Percentiles rank a stretch among this genome's conserved stretches.
phyloP scores from a whole-genome alignment of 2,113 vertebrate genomes.

The Mus spicilegus region DNA sequence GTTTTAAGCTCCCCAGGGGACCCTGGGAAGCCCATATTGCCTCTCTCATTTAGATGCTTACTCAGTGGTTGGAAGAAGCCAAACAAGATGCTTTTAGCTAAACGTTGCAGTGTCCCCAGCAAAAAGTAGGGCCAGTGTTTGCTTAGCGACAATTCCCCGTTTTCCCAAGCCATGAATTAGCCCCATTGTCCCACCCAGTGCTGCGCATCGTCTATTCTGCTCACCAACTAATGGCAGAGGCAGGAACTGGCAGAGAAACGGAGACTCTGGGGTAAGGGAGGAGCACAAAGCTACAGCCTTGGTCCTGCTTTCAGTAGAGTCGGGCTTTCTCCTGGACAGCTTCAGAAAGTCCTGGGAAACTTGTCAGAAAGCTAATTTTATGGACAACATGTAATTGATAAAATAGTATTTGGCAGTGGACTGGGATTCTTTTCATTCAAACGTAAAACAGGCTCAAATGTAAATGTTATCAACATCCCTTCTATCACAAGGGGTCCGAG shows the following conservation, averaged over 20 bases:
- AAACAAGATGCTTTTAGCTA: slow-evolving; percentile 72
- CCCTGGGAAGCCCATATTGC: slow-evolving; percentile 41
- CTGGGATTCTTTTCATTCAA: slow-evolving; percentile 24
- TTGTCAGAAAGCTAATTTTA: slow-evolving; percentile 57
- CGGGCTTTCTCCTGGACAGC: slow-evolving; percentile 27
- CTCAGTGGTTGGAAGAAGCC: slow-evolving; percentile 51
- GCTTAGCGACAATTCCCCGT: slow-evolving; percentile 65
- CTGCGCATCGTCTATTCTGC: slow-evolving; percentile 60
- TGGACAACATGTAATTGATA: slow-evolving; percentile 48
- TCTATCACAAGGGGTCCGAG: not conserved
- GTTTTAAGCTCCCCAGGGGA: slow-evolving; percentile 11
- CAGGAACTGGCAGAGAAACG: slow-evolving; percentile 60
- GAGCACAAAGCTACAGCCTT: not conserved
- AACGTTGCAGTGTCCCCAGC: slow-evolving; percentile 43
- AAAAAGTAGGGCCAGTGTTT: slow-evolving; percentile 68
- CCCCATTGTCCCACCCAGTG: slow-evolving; percentile 58
- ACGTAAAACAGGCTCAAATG: slow-evolving; percentile 30
- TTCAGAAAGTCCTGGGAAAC: slow-evolving; percentile 53
- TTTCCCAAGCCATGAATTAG: slow-evolving; percentile 77
- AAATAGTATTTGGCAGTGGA: slow-evolving; percentile 33
- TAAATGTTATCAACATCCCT: slow-evolving; percentile 22
- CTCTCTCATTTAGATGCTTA: slow-evolving; percentile 69
- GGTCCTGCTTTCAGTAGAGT: slow-evolving; percentile 46
- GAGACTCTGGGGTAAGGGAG: not conserved
- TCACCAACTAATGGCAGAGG: slow-evolving; percentile 47